Evolutionary conservation across 2,888 invertebrate genomes (phyloP), one percentile per base, ranked within the genome.

Genomic region (Tribolium freemani): DNA sequence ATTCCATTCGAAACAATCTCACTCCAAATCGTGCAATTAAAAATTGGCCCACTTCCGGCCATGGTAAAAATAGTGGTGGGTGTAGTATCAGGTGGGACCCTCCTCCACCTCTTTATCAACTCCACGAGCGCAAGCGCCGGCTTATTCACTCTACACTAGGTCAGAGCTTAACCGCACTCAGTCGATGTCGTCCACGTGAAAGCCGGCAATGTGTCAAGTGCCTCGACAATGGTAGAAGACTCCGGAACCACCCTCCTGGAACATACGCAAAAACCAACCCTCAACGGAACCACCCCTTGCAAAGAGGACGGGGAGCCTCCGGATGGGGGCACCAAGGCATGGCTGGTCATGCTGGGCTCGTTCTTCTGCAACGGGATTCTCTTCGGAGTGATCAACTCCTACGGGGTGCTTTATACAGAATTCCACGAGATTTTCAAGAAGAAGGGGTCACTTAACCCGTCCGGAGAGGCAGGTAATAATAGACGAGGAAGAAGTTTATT

Each of bases 351-450:
- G 90, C 80, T 95, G 48, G 95, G 93, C 50, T 95, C 96, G 71
- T 96, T 97, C 86, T 88, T 96, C 71, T 94, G 94, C 81, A 97
- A 97, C 86, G 97, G 97, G 4, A 92, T 96, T 60, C 88, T 97
- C 61, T 96, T 97, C 86, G 96, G 97, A 54, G 91, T 96, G 51
- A 96, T 97, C 82, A 97, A 97, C 88, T 93, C 94, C 0, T 96
- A 94, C 84, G 94, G 96, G 77, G 91, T 96, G 26, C 89, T 96
- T 76, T 94, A 93, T 84, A 88, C 90, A 5, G 90, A 92, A 75
- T 89, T 96, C 51, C 89, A 90, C 79, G 88, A 90, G 58, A 90
- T 90, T 79, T 87, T 96, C 71, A 84, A 88, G 71, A 87, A 87
- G n/a, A 88, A 90, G 69, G 92, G 92, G 11, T 91, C 92, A 53